Conservation (phyloP, 1,140 invertebrate species). For the Sitobion miscanthi region DNA sequence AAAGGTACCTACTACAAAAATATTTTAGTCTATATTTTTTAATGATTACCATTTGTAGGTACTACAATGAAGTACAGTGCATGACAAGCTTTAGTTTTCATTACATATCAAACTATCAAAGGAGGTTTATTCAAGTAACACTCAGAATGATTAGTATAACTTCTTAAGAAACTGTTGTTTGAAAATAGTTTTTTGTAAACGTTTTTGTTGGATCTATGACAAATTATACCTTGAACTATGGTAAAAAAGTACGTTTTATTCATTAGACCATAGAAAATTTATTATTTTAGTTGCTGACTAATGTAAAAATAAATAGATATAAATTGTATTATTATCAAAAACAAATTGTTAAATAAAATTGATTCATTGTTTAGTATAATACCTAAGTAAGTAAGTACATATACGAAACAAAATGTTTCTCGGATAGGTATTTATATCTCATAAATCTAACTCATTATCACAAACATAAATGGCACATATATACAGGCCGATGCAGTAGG, state of each 20-base stretch:
- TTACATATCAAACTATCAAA: neutral
- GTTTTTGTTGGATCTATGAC: neutral
- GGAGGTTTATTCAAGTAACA: neutral
- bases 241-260: neutral
- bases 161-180: neutral
- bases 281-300: neutral
- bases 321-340: neutral
- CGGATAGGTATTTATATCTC: neutral
- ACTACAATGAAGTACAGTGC: neutral
- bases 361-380: neutral
- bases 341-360: neutral
- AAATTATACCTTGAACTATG: neutral
- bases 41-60: neutral
- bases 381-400: neutral
- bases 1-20: neutral
- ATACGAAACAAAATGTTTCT: neutral
- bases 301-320: neutral
- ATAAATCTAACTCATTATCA: slow-evolving; percentile 35
- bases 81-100: neutral
- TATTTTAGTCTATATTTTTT: neutral
- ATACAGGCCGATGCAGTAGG: neutral
- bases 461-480: neutral
- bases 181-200: neutral
- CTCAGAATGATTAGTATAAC: neutral
- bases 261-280: neutral